phyloP scores from a whole-genome alignment of 2,888 invertebrate genomes.

The Sarcophaga rosellei region DNA sequence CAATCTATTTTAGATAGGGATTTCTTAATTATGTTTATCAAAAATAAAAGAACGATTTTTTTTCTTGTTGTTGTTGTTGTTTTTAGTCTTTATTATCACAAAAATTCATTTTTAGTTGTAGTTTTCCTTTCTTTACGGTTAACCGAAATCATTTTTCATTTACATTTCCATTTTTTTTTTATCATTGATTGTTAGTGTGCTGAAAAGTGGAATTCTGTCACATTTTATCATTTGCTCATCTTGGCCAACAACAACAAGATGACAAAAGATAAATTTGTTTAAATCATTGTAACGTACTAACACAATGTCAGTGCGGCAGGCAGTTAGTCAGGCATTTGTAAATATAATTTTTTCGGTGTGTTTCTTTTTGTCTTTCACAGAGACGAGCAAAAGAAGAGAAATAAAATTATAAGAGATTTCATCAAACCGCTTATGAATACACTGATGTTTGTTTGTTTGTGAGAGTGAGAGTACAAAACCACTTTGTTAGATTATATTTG shows the following conservation, averaged over 20 bases:
- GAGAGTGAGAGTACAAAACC: conserved; percentile 32
- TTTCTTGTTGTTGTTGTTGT: no score
- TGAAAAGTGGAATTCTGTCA: conserved; percentile 34
- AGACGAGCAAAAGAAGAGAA: not conserved
- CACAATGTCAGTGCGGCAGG: not conserved
- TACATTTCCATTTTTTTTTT: conserved; percentile 6
- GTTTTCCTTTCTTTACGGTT: conserved; percentile 21
- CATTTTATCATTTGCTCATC: not conserved
- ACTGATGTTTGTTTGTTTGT: conserved; percentile 1
- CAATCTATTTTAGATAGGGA: not conserved
- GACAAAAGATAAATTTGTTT: conserved; percentile 41
- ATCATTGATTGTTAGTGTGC: conserved; percentile 31
- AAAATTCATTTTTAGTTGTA: conserved; percentile 3
- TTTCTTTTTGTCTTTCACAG: not conserved
- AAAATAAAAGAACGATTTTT: not conserved
- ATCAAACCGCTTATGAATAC: conserved; percentile 25
- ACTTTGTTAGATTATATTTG: conserved; percentile 65
- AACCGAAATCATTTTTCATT: conserved; percentile 45
- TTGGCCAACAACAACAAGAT: not conserved
- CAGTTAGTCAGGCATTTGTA: not conserved
- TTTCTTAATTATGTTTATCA: not conserved
- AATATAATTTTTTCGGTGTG: not conserved
- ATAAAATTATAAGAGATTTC: not conserved
- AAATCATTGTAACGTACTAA: not conserved
- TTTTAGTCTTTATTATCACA: no score